These are phyloP conservation scores for Cosmia pyralina DNA, from an alignment of 2,888 invertebrate genomes.

Conservation along the genomic window DNA sequence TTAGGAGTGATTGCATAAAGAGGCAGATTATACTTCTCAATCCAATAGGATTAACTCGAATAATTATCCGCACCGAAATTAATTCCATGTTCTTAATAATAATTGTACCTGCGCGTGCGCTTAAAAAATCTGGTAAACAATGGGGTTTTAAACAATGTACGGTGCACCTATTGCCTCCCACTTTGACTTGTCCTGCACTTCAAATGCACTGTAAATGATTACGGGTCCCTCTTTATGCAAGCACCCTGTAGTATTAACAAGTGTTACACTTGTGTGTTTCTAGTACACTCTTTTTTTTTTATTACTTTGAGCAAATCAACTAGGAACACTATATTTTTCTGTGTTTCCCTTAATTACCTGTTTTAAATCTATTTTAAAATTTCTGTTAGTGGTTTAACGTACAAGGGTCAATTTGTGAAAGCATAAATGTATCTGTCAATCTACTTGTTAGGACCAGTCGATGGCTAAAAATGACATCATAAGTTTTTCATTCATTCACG, in stretches of 20 bases:
- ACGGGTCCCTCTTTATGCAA: background rate
- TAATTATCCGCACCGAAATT: background rate
- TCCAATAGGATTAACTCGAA: no score
- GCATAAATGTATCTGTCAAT: background rate
- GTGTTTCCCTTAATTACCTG: conserved; percentile 7
- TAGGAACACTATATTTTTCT: conserved; percentile 11
- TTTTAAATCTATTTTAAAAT: no score
- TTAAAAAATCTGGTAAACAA: background rate
- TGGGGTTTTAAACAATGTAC: no score
- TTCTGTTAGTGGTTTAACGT: background rate
- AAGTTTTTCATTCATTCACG: background rate
- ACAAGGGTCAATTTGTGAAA: background rate
- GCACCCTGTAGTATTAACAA: conserved; percentile 22
- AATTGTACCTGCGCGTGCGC: background rate
- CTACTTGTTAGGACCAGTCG: background rate
- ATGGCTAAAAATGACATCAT: background rate
- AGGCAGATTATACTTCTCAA: background rate
- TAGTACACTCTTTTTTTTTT: conserved; percentile 17
- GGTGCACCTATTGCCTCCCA: background rate
- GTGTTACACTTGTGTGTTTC: conserved; percentile 22
- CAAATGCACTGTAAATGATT: background rate
- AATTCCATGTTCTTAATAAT: background rate
- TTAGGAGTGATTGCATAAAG: background rate
- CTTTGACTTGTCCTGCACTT: background rate
- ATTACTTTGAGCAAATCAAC: conserved; percentile 5